These are phyloP conservation scores for Lasioglossum pauxillum DNA, from an alignment of 2,888 invertebrate genomes.

Conservation along the genomic window DNA sequence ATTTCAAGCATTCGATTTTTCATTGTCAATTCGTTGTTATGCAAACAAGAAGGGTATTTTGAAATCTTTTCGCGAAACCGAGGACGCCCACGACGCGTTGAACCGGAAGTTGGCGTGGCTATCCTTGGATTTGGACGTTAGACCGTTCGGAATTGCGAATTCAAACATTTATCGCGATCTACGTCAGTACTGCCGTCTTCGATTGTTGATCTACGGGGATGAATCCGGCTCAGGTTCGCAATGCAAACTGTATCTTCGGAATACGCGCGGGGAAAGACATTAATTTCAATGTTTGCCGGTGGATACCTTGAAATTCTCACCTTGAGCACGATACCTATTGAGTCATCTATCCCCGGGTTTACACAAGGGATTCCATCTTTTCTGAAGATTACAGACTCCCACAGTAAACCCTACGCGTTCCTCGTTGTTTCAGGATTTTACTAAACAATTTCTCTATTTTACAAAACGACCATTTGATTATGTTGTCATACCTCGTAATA, in stretches of 20 bases:
- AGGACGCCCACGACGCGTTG: constrained; percentile 16
- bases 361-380: constrained; percentile 17
- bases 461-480: neutral
- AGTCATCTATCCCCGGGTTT: constrained; percentile 19
- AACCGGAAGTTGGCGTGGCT: constrained; percentile 43
- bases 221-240: constrained; percentile 16
- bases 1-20: neutral
- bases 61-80: constrained; percentile 13
- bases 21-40: neutral
- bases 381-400: neutral
- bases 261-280: constrained; percentile 44
- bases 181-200: constrained; percentile 21
- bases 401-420: neutral
- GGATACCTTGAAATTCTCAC: constrained; percentile 18
- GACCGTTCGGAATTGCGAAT: constrained; percentile 34
- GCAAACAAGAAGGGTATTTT: constrained; percentile 4
- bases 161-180: constrained; percentile 46
- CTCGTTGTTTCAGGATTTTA: neutral
- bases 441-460: neutral
- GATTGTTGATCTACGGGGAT: constrained; percentile 22
- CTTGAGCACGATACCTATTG: neutral
- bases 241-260: constrained; percentile 33
- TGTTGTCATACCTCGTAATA: neutral
- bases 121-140: constrained; percentile 49
- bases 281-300: constrained; percentile 51